These are phyloP conservation scores for Zalophus californianus DNA, from an alignment of 2,797 vertebrate genomes.

Conservation along the genomic window DNA sequence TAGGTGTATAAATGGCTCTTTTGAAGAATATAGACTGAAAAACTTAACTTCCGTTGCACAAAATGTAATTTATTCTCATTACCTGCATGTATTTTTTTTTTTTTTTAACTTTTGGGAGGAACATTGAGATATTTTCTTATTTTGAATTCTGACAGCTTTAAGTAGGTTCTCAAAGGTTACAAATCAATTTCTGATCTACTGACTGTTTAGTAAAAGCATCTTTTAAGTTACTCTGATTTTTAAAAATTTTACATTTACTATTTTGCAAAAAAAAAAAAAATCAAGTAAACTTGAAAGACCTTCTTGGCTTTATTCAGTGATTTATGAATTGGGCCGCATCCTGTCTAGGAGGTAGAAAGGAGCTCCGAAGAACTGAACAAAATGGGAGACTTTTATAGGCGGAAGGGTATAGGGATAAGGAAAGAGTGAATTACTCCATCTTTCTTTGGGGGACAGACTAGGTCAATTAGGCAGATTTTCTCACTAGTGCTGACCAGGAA, in stretches of 20 bases:
- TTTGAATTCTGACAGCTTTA: conserved; percentile 33
- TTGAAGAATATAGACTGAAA: conserved; percentile 29
- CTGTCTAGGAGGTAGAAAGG: not conserved
- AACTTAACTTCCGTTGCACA: not conserved
- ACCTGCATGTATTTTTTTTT: not conserved
- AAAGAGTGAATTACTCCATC: not conserved
- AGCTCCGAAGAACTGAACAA: not conserved
- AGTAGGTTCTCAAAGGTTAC: not conserved
- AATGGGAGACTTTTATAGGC: not conserved
- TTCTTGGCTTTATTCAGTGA: not conserved
- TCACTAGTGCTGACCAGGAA: not conserved
- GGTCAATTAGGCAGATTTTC: not conserved
- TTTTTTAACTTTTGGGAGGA: not conserved
- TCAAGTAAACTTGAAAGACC: not conserved
- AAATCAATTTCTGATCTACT: not conserved
- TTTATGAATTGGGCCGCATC: not conserved
- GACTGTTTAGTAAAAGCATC: not conserved
- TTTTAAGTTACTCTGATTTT: not conserved
- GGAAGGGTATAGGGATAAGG: not conserved
- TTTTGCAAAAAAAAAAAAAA: not conserved
- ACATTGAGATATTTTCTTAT: conserved; percentile 9
- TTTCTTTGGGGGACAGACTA: not conserved
- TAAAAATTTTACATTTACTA: conserved; percentile 21
- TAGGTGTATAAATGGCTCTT: not conserved
- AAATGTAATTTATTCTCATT: not conserved